phyloP scores from a whole-genome alignment of 1,140 invertebrate species.

The Colletes gigas region DNA sequence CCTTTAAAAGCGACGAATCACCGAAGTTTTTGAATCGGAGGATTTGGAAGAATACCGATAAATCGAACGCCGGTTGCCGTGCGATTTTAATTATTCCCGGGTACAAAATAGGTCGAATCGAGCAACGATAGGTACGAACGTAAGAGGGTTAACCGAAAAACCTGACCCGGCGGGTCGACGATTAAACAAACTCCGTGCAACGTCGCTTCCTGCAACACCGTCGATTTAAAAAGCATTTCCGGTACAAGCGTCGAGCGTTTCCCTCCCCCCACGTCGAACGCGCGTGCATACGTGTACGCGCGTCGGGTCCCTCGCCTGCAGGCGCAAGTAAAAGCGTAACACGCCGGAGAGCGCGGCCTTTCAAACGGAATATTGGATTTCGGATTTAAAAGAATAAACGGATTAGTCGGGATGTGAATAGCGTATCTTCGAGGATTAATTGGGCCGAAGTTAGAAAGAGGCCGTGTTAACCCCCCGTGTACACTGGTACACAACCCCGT shows the following conservation, averaged over 20 bases:
- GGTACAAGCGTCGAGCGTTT: background rate
- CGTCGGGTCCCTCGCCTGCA: too few species aligned
- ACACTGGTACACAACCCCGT: background rate
- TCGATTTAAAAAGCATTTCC: conserved; percentile 1
- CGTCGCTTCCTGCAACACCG: background rate
- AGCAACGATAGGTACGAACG: too few species aligned
- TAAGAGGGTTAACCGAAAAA: too few species aligned
- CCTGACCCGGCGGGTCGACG: too few species aligned
- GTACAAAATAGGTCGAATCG: too few species aligned
- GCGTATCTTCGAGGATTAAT: conserved; percentile 48
- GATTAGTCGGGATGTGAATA: conserved; percentile 38
- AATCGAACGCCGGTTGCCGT: too few species aligned
- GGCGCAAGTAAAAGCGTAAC: conserved; percentile 36
- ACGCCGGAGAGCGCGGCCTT: conserved; percentile 7
- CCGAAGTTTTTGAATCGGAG: too few species aligned
- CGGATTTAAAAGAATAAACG: conserved; percentile 50
- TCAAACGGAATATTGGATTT: conserved; percentile 43
- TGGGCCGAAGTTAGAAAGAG: conserved; percentile 15
- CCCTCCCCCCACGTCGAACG: too few species aligned
- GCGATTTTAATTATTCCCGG: too few species aligned
- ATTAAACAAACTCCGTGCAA: too few species aligned
- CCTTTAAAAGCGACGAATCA: too few species aligned
- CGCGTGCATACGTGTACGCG: background rate
- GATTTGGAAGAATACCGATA: too few species aligned
- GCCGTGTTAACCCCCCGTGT: background rate